Base-by-base conservation (phyloP, 2,888 invertebrate species). In the Caenorhabditis macrosperma region DNA sequence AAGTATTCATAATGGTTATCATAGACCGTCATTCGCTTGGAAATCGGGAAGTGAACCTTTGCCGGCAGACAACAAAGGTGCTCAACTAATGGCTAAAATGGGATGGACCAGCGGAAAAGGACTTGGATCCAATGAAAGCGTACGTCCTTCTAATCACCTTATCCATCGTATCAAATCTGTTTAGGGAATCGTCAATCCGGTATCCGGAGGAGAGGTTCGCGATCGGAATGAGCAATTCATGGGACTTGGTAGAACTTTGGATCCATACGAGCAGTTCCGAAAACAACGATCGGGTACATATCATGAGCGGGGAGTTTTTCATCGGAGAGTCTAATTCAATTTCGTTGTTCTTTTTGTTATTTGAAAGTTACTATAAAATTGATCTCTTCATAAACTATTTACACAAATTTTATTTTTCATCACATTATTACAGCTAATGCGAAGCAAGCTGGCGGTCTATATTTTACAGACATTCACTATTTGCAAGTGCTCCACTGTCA, bases 71-170 rank as follows among this genome's bases (percentile, higher is more conserved):
- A 98, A 98, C 92, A 97, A 96, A 91, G 98, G 98, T 0, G 98
- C 98, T 92, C 96, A 97, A 92, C 93, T 99, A 92, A 93, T 98
- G 79, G 95, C 94, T 92, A 96, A 96, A 93, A 98, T 99, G 97
- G 98, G 92, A 2, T 99, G 98, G 98, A 94, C 95, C 78, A 61
- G 61, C 38, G 97, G 97, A 44, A 94, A 94, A 46, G 98, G 98
- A 9, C 93, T 99, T 10, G 98, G 98, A 20, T 95, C 95, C 0
- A 94, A 96, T 76, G 97, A 96, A 82, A 96, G 97, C 91, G 98
- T 84, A 41, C 44, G 74, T 20, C 6, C 0, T 10, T 0, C 17
- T 30, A n/a, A n/a, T n/a, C 17, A 22, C 10, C 10, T 10, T 2
- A 26, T 50, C 1, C 4, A 4, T 20, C 12, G 3, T 17, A 1